Evolutionary conservation across 2,113 vertebrate genomes (phyloP).

Genomic region (Gobiocypris rarus): DNA sequence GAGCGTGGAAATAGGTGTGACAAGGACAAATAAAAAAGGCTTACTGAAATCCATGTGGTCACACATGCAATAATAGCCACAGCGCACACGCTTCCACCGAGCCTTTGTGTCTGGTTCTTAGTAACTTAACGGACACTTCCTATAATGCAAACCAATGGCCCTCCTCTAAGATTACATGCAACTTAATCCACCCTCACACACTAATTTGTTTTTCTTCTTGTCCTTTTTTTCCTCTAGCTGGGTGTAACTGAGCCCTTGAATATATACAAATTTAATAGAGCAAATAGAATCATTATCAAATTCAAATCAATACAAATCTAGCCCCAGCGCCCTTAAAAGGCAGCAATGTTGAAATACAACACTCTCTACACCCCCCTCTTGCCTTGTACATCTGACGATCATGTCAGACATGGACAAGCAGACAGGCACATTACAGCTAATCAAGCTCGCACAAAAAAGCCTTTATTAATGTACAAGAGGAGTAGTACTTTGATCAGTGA

Average conservation of each 20-base stretch:
- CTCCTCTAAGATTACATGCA: slow-evolving; percentile 78
- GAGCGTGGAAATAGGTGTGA: slow-evolving; percentile 45
- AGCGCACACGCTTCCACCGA: slow-evolving; percentile 41
- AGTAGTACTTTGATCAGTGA: slow-evolving; percentile 70
- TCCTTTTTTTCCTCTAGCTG: slow-evolving; percentile 66
- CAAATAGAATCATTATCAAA: slow-evolving; percentile 85
- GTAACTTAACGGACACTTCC: slow-evolving; percentile 72
- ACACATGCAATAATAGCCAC: slow-evolving; percentile 46
- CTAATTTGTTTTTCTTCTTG: slow-evolving; percentile 79
- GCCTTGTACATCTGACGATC: slow-evolving; percentile 71
- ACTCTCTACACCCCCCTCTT: slow-evolving; percentile 65
- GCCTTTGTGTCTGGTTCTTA: slow-evolving; percentile 63
- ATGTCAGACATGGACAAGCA: slow-evolving; percentile 74
- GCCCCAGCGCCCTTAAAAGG: slow-evolving; percentile 75
- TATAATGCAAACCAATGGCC: slow-evolving; percentile 68
- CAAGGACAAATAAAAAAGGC: slow-evolving; percentile 31
- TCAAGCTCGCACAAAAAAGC: slow-evolving; percentile 74
- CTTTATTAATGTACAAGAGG: slow-evolving; percentile 75
- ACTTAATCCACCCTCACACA: slow-evolving; percentile 78
- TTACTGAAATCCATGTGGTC: slow-evolving; percentile 48
- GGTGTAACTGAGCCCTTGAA: slow-evolving; percentile 76
- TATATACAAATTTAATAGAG: slow-evolving; percentile 81
- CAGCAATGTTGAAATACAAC: slow-evolving; percentile 81
- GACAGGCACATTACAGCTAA: slow-evolving; percentile 77
- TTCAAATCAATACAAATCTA: slow-evolving; percentile 82